Base-by-base conservation (phyloP, 2,888 invertebrate species). In the Morpho achilles region DNA sequence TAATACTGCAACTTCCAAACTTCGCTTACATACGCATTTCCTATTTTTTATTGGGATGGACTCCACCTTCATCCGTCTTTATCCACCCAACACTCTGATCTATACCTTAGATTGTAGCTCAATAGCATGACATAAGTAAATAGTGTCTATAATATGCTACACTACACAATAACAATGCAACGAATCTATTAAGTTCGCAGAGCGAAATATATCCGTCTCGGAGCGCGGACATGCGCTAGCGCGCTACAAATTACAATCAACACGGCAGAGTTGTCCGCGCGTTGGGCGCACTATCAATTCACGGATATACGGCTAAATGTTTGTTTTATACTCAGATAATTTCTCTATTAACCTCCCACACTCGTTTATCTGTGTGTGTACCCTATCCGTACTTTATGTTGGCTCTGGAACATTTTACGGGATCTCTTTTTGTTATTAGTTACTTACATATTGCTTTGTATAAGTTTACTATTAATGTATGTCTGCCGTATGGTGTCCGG, bases 161-260 rank as follows among this genome's bases (percentile, higher is more conserved):
- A 54, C 42, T 48, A 54, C 41, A 48, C 23, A 6, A 48, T 41
- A 48, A 54, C 54, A 54, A 54, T 54, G n/a, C 48, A 48, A 50
- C 41, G 56, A 50, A 40, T 50, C 50, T 45, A 50, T 56, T 56
- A 50, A 56, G 50, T 39, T 50, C 32, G 50, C 50, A 53, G 8
- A 56, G 60, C 51, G 51, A 58, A 50, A 64, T 60, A 56, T 60
- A 50, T 56, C 53, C 56, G 61, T 74, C 73, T 72, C 76, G 84
- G 84, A 86, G 81, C 66, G 71, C 63, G 75, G 75, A 79, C 84
- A 80, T 77, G 81, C 82, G 73, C 82, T 76, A 68, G 85, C 82
- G 84, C 82, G 77, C 89, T 80, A 90, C 90, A 90, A 90, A 88
- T 90, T 88, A 87, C 90, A 88, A 90, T 90, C 90, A 90, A 89